Conservation (phyloP, 2,888 invertebrate genomes). For the Drosophila mimetica region DNA sequence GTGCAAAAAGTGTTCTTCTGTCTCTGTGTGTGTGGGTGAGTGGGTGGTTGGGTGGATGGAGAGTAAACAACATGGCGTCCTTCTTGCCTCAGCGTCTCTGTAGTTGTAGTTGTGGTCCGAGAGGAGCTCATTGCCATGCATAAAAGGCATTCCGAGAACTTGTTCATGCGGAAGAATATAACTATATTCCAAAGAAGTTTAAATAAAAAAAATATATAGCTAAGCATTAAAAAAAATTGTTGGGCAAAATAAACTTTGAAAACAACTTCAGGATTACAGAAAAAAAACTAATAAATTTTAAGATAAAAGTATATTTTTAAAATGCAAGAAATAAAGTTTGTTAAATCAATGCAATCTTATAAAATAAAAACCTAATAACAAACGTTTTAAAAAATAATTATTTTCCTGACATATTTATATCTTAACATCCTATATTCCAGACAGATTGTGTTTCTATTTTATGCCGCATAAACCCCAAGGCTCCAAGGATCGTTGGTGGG, state of each 20-base stretch:
- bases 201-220: not conserved
- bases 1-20: conserved; percentile 77
- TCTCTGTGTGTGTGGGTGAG: conserved; percentile 48
- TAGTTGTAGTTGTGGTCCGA: conserved; percentile 52
- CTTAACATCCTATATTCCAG: not conserved
- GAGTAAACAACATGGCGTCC: conserved; percentile 80
- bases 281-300: no score
- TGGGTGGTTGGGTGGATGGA: conserved; percentile 12
- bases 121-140: conserved; percentile 68
- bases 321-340: no score
- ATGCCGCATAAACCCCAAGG: conserved; percentile 24
- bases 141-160: conserved; percentile 32
- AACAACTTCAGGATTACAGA: no score
- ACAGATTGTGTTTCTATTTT: not conserved
- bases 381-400: no score
- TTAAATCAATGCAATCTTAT: no score
- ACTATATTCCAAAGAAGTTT: not conserved
- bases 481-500: conserved; percentile 49
- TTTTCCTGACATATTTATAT: no score
- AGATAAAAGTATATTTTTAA: no score
- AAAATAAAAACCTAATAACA: no score
- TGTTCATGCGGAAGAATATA: conserved; percentile 30
- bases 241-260: no score
- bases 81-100: conserved; percentile 14
- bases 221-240: not conserved